These are phyloP conservation scores for Drosophila athabasca DNA, from an alignment of 1,140 invertebrate genomes.

Conservation along the genomic window DNA sequence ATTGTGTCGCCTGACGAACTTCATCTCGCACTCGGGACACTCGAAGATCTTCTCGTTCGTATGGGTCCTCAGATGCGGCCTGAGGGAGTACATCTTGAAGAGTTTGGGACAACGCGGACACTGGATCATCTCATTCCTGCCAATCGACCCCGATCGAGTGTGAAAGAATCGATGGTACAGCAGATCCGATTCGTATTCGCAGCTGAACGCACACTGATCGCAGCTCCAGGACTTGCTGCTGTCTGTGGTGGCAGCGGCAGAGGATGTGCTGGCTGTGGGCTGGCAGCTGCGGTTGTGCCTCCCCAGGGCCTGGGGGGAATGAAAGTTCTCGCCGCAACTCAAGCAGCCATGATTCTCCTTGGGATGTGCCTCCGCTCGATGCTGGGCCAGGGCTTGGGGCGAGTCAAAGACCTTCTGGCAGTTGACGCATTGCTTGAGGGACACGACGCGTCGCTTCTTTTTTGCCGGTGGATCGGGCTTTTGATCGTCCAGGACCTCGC, in stretches of 20 bases:
- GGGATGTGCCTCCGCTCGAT: constrained; percentile 85
- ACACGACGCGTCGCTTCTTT: not conserved
- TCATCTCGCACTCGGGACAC: constrained; percentile 85
- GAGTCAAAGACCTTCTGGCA: constrained; percentile 83
- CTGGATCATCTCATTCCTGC: constrained; percentile 84
- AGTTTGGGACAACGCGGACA: constrained; percentile 89
- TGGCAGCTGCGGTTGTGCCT: constrained; percentile 87
- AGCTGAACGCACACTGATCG: constrained; percentile 64
- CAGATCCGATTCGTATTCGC: constrained; percentile 67
- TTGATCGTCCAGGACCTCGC: constrained; percentile 43
- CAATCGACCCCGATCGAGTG: constrained; percentile 66
- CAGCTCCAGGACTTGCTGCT: constrained; percentile 47
- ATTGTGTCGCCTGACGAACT: constrained; percentile 88
- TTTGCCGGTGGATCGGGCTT: not conserved
- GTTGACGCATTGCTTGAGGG: constrained; percentile 29
- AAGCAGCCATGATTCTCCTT: constrained; percentile 85
- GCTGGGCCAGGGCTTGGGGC: constrained; percentile 87
- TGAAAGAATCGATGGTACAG: constrained; percentile 75
- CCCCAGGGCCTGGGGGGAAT: constrained; percentile 89
- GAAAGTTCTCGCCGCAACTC: constrained; percentile 88
- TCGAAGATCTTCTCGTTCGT: constrained; percentile 91
- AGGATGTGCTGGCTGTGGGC: constrained; percentile 78
- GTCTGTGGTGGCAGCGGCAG: not conserved
- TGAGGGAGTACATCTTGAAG: constrained; percentile 88
- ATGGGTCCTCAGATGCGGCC: constrained; percentile 89